Base-by-base conservation (phyloP, 2,113 vertebrate species). In the Fulica atra region DNA sequence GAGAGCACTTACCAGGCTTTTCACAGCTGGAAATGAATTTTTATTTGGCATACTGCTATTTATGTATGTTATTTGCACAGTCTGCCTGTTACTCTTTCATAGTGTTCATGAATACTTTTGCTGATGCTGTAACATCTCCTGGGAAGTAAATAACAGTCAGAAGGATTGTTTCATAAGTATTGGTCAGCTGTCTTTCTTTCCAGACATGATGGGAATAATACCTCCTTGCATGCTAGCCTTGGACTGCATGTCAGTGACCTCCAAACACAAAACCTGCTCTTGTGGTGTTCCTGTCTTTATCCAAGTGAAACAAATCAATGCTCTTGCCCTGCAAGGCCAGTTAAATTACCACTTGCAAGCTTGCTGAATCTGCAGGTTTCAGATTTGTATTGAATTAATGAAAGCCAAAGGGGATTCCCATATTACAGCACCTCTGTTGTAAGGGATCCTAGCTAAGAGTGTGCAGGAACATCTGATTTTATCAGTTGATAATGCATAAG, bases 331-430 rank as follows among this genome's bases (percentile, higher is more conserved):
- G 40, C 50, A 84, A 95, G 33, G 72, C 57, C 44, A 20, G 60
- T 85, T 56, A 85, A 94, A 86, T 53, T 88, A 94, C 87, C 48
- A 86, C 19, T 80, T 0, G 6, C 48, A 96, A 50, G 38, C 83
- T 80, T 93, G 68, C 72, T 94, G 71, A 96, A 83, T 80, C 63
- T 81, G 38, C 69, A 93, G 20, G 57, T 72, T 78, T 92, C 51
- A 72, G 66, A 87, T 86, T 92, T 93, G 15, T 78, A 59, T 59
- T n/a, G 88, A 86, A 64, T 74, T 95, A 77, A 92, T 86, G 81
- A 88, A 96, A 93, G 72, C 73, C 66, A 71, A 82, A 95, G 76
- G 54, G 57, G 56, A 61, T 53, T 69, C 46, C 81, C 9, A 36
- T 60, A 64, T 96, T 82, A 81, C 84, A 90, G 33, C 26, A 54